Evolutionary conservation across 2,888 invertebrate species (phyloP).

Genomic region (Xestia sexstrigata): DNA sequence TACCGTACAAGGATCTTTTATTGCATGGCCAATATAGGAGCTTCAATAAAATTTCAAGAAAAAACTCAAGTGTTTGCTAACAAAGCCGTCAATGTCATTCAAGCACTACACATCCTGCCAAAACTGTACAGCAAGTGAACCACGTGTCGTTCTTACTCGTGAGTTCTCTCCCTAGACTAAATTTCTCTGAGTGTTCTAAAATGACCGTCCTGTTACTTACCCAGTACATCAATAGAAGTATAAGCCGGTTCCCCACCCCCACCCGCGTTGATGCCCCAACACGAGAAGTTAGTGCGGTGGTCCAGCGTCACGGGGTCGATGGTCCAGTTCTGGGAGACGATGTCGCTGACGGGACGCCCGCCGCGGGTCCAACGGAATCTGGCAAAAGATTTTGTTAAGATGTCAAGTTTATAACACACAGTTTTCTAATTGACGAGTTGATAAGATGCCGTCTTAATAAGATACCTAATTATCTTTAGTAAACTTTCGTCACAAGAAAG

Average conservation of each 20-base stretch:
- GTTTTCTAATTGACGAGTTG: too few species aligned
- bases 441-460: too few species aligned
- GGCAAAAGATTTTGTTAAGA: not conserved
- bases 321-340: conserved; percentile 94
- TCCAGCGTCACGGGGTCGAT: conserved; percentile 96
- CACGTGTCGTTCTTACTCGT: not conserved
- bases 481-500: not conserved
- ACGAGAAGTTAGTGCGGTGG: conserved; percentile 97
- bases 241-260: conserved; percentile 92
- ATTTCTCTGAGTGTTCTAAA: not conserved
- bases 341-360: conserved; percentile 93
- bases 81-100: too few species aligned
- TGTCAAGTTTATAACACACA: not conserved
- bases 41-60: too few species aligned
- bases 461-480: not conserved
- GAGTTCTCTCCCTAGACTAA: too few species aligned
- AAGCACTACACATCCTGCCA: too few species aligned
- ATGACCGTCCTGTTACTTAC: conserved; percentile 73
- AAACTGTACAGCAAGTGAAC: too few species aligned
- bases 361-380: conserved; percentile 96
- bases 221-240: conserved; percentile 90
- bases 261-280: conserved; percentile 96
- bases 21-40: too few species aligned
- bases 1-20: too few species aligned
- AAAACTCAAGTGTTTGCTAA: too few species aligned